Percentiles rank a stretch among this genome's conserved stretches.
Conservation (phyloP, 1,140 invertebrate genomes). For the Myzus persicae region DNA sequence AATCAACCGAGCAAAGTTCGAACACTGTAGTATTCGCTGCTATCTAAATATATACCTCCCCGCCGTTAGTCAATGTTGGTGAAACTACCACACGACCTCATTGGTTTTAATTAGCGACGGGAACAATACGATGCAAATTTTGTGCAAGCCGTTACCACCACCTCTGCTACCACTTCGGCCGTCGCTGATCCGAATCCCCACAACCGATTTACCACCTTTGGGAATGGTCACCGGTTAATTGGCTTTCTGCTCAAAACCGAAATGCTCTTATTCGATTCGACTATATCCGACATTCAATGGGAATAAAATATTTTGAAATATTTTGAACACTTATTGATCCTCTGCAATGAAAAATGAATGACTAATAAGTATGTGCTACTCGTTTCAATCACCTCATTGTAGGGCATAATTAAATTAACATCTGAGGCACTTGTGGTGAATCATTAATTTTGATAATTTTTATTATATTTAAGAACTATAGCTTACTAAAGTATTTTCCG, state of each 20-base stretch:
- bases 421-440: not conserved
- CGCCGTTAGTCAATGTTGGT: not conserved
- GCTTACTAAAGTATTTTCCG: not conserved
- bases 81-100: not conserved
- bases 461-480: not conserved
- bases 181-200: not conserved
- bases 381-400: not conserved
- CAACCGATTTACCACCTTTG: slow-evolving; percentile 43
- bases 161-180: not conserved
- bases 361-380: not conserved
- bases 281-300: not conserved
- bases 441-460: not conserved
- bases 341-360: not conserved
- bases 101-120: slow-evolving; percentile 31
- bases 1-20: slow-evolving; percentile 51
- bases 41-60: not conserved
- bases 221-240: slow-evolving; percentile 20
- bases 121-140: slow-evolving; percentile 49
- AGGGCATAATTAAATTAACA: not conserved
- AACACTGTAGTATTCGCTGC: not conserved
- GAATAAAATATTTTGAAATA: not conserved
- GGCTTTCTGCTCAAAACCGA: not conserved
- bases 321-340: not conserved
- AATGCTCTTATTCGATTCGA: not conserved
- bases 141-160: not conserved